These are phyloP conservation scores for Antrozous pallidus DNA, from an alignment of 2,797 vertebrate genomes.

Conservation along the genomic window DNA sequence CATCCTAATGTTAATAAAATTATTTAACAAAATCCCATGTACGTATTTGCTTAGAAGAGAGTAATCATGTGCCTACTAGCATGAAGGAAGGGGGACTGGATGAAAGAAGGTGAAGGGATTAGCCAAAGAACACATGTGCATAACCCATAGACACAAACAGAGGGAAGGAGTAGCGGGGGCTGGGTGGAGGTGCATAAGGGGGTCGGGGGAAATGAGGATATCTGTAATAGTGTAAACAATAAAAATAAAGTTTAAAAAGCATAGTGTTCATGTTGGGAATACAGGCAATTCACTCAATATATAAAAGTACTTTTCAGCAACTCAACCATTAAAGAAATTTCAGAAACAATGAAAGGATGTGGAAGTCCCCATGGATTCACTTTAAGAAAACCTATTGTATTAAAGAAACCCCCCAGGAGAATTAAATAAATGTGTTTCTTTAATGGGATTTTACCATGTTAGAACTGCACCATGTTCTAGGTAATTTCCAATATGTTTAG, in stretches of 20 bases:
- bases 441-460: background rate
- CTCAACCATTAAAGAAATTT: conserved; percentile 54
- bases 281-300: conserved; percentile 26
- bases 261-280: background rate
- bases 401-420: conserved; percentile 16
- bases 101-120: background rate
- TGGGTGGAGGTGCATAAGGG: background rate
- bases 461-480: conserved; percentile 7
- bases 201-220: background rate
- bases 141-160: background rate
- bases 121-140: background rate
- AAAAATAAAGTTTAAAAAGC: background rate
- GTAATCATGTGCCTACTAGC: background rate
- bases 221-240: background rate
- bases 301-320: conserved; percentile 19
- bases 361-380: background rate
- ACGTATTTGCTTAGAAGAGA: background rate
- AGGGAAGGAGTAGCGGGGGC: background rate
- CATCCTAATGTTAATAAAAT: background rate
- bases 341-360: conserved; percentile 59
- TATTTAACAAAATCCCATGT: background rate
- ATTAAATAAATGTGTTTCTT: background rate
- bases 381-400: conserved; percentile 46
- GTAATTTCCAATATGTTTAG: background rate
- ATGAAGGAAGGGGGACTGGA: background rate